phyloP scores from a whole-genome alignment of 1,140 invertebrate genomes.

The Charaxes varanes region DNA sequence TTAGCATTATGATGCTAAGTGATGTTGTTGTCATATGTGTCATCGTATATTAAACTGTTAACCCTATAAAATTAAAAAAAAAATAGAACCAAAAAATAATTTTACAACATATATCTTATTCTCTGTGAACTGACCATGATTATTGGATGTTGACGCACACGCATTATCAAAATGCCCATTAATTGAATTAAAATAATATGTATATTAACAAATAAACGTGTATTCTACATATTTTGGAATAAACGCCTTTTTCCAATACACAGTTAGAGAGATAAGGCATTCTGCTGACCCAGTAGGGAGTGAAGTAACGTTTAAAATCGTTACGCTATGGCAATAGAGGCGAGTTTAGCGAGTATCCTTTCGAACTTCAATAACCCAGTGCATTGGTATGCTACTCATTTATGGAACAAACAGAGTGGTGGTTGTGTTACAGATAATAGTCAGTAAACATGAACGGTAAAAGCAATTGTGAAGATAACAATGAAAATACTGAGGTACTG shows the following conservation, averaged over 20 bases:
- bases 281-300: conserved; percentile 1
- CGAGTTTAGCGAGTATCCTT: not conserved
- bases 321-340: not conserved
- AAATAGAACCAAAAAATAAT: too few species aligned
- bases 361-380: not conserved
- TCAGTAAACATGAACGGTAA: conserved; percentile 8
- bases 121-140: too few species aligned
- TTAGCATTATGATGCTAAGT: too few species aligned
- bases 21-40: too few species aligned
- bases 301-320: not conserved
- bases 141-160: too few species aligned
- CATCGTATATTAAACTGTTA: too few species aligned
- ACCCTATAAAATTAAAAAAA: too few species aligned
- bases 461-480: conserved; percentile 5
- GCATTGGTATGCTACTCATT: conserved; percentile 6
- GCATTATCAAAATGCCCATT: too few species aligned
- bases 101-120: too few species aligned
- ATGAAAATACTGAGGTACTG: conserved; percentile 13
- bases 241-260: conserved; percentile 13
- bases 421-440: conserved; percentile 12
- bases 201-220: too few species aligned
- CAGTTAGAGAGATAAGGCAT: conserved; percentile 15
- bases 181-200: too few species aligned
- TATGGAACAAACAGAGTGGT: conserved; percentile 13
- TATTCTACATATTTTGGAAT: conserved; percentile 9